These are phyloP conservation scores for Rhipidura dahli DNA, from an alignment of 2,113 vertebrate genomes.

Conservation along the genomic window DNA sequence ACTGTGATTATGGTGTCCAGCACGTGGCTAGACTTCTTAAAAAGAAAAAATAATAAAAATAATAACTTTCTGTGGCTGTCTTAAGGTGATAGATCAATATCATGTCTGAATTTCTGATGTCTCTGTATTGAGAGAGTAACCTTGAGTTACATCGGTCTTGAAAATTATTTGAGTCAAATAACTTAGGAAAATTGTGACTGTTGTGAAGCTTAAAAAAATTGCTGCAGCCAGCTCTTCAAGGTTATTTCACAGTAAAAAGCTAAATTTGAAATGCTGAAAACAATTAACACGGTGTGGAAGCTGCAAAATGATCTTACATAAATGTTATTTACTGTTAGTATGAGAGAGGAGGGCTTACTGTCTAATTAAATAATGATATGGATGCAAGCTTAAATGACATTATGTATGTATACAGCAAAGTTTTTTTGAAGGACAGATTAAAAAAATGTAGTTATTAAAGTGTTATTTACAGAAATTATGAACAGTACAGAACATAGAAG, in stretches of 20 bases:
- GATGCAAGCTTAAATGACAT: neutral
- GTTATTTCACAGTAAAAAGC: constrained; percentile 18
- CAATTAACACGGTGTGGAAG: neutral
- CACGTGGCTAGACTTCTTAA: neutral
- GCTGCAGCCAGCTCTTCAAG: neutral
- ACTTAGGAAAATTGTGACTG: neutral
- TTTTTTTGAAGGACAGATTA: neutral
- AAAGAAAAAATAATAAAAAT: neutral
- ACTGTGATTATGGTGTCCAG: neutral
- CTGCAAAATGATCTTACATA: neutral
- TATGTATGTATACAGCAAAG: neutral
- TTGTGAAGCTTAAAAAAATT: neutral
- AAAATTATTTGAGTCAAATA: neutral
- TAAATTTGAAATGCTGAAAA: constrained; percentile 30
- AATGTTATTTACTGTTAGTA: neutral
- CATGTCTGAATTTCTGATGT: neutral
- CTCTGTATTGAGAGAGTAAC: neutral
- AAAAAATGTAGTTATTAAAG: neutral
- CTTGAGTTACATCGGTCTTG: neutral
- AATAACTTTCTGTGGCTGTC: neutral
- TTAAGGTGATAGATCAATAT: neutral
- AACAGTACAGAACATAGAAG: neutral
- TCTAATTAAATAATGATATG: constrained; percentile 14
- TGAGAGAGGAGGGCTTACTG: neutral
- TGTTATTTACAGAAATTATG: neutral